Conservation (phyloP, 2,888 invertebrate species). For the Hydropsyche betteni region DNA sequence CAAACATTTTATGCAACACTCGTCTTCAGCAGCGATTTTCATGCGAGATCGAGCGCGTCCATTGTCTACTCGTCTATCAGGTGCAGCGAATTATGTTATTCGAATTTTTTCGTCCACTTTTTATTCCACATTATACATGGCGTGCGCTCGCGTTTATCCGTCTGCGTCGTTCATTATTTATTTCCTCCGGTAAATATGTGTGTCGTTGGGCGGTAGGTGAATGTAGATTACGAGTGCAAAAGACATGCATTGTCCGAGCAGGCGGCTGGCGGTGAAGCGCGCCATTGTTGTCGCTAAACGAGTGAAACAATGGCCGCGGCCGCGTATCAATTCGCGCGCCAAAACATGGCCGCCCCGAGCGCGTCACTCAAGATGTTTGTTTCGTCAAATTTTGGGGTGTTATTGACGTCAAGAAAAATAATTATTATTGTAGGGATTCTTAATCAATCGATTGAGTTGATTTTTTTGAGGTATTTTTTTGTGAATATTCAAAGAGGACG, state of each 20-base stretch:
- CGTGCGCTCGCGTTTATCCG: not conserved
- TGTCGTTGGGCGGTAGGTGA: not conserved
- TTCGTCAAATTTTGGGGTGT: not conserved
- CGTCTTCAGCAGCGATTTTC: not conserved
- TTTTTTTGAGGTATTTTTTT: too few relatives aligned
- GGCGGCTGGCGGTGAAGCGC: constrained; percentile 42
- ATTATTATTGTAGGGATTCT: not conserved
- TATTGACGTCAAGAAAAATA: not conserved
- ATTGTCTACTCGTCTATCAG: not conserved
- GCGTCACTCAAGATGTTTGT: constrained; percentile 30
- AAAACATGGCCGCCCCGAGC: constrained; percentile 17
- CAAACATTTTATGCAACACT: too few relatives aligned
- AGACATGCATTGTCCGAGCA: constrained; percentile 41
- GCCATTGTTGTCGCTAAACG: constrained; percentile 46
- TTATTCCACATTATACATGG: too few relatives aligned
- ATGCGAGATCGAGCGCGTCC: not conserved
- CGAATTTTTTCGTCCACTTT: not conserved
- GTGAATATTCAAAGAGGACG: too few relatives aligned
- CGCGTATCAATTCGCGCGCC: constrained; percentile 45
- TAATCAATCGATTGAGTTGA: too few relatives aligned
- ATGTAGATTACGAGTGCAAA: constrained; percentile 39
- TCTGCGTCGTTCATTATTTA: not conserved
- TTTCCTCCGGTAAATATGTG: constrained; percentile 23
- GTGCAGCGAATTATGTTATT: not conserved
- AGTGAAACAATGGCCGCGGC: constrained; percentile 47